Percentiles rank a stretch among this genome's conserved stretches.
phyloP scores from a whole-genome alignment of 2,888 invertebrate species.

The Dicranocentrus wangi region DNA sequence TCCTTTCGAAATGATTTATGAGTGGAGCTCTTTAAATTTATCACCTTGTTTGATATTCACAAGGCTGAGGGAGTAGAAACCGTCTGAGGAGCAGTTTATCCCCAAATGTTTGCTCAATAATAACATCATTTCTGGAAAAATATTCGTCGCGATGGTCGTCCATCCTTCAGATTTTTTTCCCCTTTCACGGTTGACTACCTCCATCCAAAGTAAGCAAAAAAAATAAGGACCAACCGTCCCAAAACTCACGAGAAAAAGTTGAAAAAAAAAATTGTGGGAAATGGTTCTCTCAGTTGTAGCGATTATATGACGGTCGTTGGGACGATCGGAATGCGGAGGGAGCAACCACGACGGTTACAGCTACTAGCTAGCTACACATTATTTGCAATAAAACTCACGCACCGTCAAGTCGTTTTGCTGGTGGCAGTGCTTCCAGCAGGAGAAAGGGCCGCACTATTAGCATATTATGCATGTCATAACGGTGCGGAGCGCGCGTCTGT shows the following conservation, averaged over 20 bases:
- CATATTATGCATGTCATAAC: constrained; percentile 49
- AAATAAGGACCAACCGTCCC: too few species aligned
- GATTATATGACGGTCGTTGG: constrained; percentile 28
- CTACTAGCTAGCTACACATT: too few species aligned
- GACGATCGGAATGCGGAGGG: constrained; percentile 8
- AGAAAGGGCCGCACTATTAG: constrained; percentile 27
- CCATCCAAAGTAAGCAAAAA: too few species aligned
- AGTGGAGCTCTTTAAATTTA: constrained; percentile 62
- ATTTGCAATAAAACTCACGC: constrained; percentile 58
- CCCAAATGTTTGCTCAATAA: constrained; percentile 24
- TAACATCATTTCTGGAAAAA: constrained; percentile 22
- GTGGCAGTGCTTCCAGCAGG: neutral
- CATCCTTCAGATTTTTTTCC: neutral
- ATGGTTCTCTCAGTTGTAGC: neutral
- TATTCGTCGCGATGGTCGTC: too few species aligned
- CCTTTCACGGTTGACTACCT: neutral
- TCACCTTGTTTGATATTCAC: constrained; percentile 63
- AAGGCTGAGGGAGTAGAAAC: neutral
- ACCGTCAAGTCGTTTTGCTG: constrained; percentile 19
- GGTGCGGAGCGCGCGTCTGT: constrained; percentile 6
- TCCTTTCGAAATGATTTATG: constrained; percentile 68
- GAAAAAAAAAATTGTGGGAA: neutral
- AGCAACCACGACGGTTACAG: too few species aligned
- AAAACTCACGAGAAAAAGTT: neutral
- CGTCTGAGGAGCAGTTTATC: neutral